A percentile compares a stretch with the other conserved stretches of the same genome.
Evolutionary conservation across 2,888 invertebrate genomes (phyloP).

Genomic region (Sicus ferrugineus): DNA sequence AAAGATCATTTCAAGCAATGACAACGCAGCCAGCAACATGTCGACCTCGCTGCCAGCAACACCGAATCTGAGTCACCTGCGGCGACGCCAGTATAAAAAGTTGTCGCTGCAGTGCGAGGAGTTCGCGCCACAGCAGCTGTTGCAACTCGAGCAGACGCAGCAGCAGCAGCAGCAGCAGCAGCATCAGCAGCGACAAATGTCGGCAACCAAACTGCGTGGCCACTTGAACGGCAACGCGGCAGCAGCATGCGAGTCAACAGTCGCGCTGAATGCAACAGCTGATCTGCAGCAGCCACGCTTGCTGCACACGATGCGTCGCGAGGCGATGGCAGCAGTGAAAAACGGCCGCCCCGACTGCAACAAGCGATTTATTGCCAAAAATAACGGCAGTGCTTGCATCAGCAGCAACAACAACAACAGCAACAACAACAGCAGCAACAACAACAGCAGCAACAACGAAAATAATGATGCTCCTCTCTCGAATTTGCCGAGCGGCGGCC

Average conservation of each 20-base stretch:
- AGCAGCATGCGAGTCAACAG: constrained; percentile 16
- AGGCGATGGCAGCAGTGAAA: constrained; percentile 11
- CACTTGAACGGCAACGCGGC: constrained; percentile 4
- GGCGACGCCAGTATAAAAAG: constrained; percentile 47
- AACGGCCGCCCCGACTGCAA: constrained; percentile 9
- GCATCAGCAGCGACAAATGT: constrained; percentile 34
- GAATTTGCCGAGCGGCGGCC: not conserved
- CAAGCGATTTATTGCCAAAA: constrained; percentile 21
- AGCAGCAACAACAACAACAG: constrained; percentile 25
- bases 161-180: constrained; percentile 27
- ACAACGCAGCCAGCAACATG: constrained; percentile 36
- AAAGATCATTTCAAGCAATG: not conserved
- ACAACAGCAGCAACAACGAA: not conserved
- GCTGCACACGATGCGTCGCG: constrained; percentile 11
- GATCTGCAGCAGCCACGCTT: constrained; percentile 14
- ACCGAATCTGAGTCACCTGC: constrained; percentile 50
- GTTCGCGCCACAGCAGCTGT: not conserved
- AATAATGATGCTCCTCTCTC: constrained; percentile 4
- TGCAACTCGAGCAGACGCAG: too few relatives aligned
- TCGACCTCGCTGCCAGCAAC: constrained; percentile 51
- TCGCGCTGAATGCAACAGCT: constrained; percentile 24
- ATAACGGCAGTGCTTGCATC: constrained; percentile 13
- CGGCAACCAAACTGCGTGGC: constrained; percentile 25
- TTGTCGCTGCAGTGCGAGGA: constrained; percentile 43
- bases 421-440: constrained; percentile 14